Evolutionary conservation across 2,113 vertebrate species (phyloP).

Genomic region (Monopterus albus): DNA sequence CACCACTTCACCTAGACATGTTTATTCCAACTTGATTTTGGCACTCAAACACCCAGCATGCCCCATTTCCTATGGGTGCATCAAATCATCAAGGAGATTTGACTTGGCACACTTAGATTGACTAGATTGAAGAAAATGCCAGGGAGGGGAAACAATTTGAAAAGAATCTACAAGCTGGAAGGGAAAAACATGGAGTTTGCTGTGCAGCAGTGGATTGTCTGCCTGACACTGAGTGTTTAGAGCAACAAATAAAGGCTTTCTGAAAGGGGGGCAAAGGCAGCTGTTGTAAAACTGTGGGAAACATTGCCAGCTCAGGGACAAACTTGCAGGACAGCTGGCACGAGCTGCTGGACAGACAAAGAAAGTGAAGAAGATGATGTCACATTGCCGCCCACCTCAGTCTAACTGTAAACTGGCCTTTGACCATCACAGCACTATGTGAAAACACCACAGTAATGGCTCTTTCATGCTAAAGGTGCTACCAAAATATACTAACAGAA

Average conservation of each 20-base stretch:
- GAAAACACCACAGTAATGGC: slow-evolving; percentile 8
- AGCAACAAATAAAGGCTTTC: too few species aligned
- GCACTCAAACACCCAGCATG: not conserved
- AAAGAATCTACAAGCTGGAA: not conserved
- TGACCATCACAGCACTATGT: not conserved
- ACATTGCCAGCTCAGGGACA: not conserved
- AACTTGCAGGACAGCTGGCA: not conserved
- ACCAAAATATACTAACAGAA: slow-evolving; percentile 10
- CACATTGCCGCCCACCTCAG: slow-evolving; percentile 22
- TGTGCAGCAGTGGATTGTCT: too few species aligned
- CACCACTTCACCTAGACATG: not conserved
- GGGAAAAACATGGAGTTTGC: not conserved
- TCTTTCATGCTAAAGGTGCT: slow-evolving; percentile 14
- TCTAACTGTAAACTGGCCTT: slow-evolving; percentile 5
- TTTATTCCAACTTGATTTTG: not conserved
- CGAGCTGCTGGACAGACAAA: not conserved
- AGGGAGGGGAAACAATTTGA: too few species aligned
- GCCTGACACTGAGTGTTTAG: too few species aligned
- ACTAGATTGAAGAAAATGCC: too few species aligned
- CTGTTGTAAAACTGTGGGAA: not conserved
- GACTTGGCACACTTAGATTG: too few species aligned
- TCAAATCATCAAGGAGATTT: not conserved
- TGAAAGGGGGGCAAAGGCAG: too few species aligned
- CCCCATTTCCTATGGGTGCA: not conserved
- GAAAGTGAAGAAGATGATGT: slow-evolving; percentile 10